Evolutionary conservation across 2,888 invertebrate species (phyloP).

Genomic region (Meiosimyza decipiens): DNA sequence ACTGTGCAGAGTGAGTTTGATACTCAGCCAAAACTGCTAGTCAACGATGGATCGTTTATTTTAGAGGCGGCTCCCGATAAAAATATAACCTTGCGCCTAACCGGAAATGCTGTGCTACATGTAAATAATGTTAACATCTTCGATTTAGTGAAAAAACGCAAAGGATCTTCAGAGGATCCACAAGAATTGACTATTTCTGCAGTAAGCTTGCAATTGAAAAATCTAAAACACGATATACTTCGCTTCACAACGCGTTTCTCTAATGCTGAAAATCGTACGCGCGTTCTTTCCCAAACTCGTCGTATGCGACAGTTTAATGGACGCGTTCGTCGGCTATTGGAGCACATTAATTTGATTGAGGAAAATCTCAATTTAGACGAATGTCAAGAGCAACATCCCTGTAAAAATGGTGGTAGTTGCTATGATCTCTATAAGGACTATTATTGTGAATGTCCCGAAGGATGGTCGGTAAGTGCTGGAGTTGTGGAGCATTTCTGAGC

Average conservation of each 20-base stretch:
- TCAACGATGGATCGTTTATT: slow-evolving; percentile 79
- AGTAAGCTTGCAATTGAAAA: slow-evolving; percentile 48
- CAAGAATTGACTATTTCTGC: slow-evolving; percentile 41
- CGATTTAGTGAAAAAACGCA: slow-evolving; percentile 50
- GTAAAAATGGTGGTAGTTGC: slow-evolving; percentile 86
- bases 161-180: slow-evolving; percentile 30
- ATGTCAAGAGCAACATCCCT: slow-evolving; percentile 69
- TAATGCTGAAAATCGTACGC: slow-evolving; percentile 47
- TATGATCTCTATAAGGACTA: slow-evolving; percentile 77
- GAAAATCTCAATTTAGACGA: slow-evolving; percentile 46
- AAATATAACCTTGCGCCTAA: slow-evolving; percentile 79
- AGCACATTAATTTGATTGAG: slow-evolving; percentile 43
- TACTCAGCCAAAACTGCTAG: slow-evolving; percentile 49
- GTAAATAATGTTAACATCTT: slow-evolving; percentile 78
- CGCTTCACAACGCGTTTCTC: slow-evolving; percentile 45
- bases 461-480: slow-evolving; percentile 71
- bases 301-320: slow-evolving; percentile 47
- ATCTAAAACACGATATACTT: slow-evolving; percentile 47
- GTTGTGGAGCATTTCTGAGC: not conserved
- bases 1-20: slow-evolving; percentile 30
- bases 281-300: slow-evolving; percentile 33
- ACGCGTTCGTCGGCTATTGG: slow-evolving; percentile 45
- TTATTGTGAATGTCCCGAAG: slow-evolving; percentile 78
- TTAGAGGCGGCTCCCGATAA: slow-evolving; percentile 80
- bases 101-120: slow-evolving; percentile 75